Evolutionary conservation across 2,888 invertebrate genomes (phyloP).

Genomic region (Helobdella robusta): DNA sequence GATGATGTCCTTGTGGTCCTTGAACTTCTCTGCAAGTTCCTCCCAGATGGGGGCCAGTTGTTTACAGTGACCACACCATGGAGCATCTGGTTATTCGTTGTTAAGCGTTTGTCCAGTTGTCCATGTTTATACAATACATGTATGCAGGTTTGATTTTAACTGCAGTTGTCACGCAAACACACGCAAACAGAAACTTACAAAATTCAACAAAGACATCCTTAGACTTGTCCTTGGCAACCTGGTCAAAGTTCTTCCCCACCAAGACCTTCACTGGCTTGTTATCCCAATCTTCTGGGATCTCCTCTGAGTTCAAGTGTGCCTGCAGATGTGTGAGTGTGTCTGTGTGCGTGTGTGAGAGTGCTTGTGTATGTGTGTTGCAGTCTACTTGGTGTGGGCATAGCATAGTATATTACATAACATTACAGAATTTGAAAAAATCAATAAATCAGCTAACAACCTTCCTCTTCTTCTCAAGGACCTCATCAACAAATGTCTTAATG

Average conservation of each 20-base stretch:
- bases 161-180: background rate
- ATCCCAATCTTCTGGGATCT: conserved; percentile 93
- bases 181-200: conserved; percentile 53
- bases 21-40: conserved; percentile 82
- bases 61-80: conserved; percentile 96
- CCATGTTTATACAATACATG: too few species aligned
- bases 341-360: background rate
- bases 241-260: conserved; percentile 89
- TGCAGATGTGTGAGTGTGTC: conserved; percentile 36
- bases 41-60: conserved; percentile 94
- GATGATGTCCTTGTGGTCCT: conserved; percentile 66
- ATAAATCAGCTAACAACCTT: conserved; percentile 58
- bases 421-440: too few species aligned
- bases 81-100: conserved; percentile 75
- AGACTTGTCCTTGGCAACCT: conserved; percentile 71
- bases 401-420: background rate
- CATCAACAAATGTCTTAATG: conserved; percentile 69
- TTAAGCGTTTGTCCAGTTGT: too few species aligned
- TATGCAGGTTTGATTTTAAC: too few species aligned
- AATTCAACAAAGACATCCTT: conserved; percentile 96
- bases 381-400: background rate
- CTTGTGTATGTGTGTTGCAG: background rate
- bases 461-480: conserved; percentile 80
- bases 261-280: conserved; percentile 81
- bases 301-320: conserved; percentile 86